These are phyloP conservation scores for Itoplectis maculator DNA, from an alignment of 2,888 invertebrate genomes.

Conservation along the genomic window DNA sequence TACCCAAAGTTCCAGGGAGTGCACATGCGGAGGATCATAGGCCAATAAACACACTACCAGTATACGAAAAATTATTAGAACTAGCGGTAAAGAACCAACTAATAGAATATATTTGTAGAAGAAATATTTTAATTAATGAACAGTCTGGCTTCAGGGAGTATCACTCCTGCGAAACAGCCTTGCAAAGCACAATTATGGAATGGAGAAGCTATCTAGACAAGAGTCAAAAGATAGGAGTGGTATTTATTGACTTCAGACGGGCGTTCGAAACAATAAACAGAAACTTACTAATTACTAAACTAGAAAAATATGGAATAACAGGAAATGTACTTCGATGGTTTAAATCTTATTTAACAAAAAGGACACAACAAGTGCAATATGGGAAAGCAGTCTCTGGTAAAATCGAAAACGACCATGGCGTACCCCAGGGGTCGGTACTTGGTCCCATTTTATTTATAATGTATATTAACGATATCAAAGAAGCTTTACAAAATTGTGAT, in stretches of 20 bases:
- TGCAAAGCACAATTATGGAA: constrained; percentile 42
- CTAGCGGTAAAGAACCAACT: constrained; percentile 46
- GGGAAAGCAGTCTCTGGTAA: too few relatives aligned
- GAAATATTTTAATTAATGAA: not conserved
- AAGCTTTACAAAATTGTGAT: too few relatives aligned
- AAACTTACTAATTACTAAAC: constrained; percentile 41
- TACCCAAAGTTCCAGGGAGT: constrained; percentile 51
- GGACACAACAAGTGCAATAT: constrained; percentile 47
- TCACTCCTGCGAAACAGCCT: not conserved
- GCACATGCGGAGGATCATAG: constrained; percentile 46
- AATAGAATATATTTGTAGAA: constrained; percentile 8
- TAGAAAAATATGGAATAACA: constrained; percentile 45
- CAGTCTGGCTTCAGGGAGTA: constrained; percentile 1
- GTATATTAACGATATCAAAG: too few relatives aligned
- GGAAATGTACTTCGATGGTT: constrained; percentile 55
- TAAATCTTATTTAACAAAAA: constrained; percentile 32
- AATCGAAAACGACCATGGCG: too few relatives aligned
- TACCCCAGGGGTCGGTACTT: too few relatives aligned
- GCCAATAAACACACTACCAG: constrained; percentile 44
- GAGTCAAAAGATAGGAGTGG: constrained; percentile 36
- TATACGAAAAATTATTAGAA: constrained; percentile 48
- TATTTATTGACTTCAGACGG: constrained; percentile 54
- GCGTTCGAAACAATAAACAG: constrained; percentile 47
- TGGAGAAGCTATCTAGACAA: constrained; percentile 47
- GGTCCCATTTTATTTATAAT: too few relatives aligned